Evolutionary conservation across 2,797 vertebrate genomes (phyloP), one percentile per base, ranked within the genome.

Genomic region (Atherinosoma microstoma): DNA sequence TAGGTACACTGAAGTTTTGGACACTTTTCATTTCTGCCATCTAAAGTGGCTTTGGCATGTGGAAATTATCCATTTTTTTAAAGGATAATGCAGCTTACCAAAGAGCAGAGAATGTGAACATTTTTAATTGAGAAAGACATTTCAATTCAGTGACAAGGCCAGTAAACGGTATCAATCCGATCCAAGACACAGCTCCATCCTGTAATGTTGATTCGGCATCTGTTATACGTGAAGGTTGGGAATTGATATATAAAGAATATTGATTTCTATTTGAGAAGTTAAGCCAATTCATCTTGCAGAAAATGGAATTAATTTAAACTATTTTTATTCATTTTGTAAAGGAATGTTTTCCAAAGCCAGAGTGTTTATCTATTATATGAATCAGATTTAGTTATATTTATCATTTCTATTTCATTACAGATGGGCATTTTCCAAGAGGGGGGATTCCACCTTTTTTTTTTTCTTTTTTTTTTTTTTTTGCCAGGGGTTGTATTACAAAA

Each of bases 401-500:
- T 47, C 2, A 47, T 56, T 30, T 30, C 1, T 54, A 54, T 16
- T 42, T 18, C 18, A 30, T 30, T 3, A 13, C 27, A 56, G 53
- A 5, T 56, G 51, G 45, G 20, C 45, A 27, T 54, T 54, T 27
- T 27, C 24, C 22, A 54, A 5, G 6, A 56, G 53, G 13, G 53
- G 15, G 9, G 13, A 16, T 54, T 54, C 27, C 53, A 13, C 15
- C 6, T 27, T 22, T 12, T 12, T 5, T 24, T 27, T 9, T 11
- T n/a, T n/a, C 2, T n/a, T 49, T 9, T 27, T 22, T 12, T 12
- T 5, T 24, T 24, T 13, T 5, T 54, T 54, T 16, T 15, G 10
- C 73, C 72, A 66, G 72, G 59, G 29, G 12, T 35, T 30, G 32
- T 56, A n/a, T 75, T 62, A 49, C 10, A 1, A 35, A 47, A 64